These are phyloP conservation scores for Spodoptera exigua DNA, from an alignment of 2,888 invertebrate species.

Conservation along the genomic window DNA sequence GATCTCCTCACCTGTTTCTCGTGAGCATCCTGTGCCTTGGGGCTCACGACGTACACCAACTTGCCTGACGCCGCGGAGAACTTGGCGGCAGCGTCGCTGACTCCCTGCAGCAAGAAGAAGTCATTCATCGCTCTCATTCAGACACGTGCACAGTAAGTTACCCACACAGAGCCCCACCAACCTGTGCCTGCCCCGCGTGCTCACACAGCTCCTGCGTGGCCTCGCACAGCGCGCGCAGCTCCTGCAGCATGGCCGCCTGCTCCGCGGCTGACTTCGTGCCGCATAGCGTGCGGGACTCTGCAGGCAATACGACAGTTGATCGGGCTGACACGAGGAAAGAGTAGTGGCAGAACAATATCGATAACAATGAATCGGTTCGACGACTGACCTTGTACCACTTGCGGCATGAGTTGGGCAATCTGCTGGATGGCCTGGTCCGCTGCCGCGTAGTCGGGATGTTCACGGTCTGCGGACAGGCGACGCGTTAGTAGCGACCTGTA, in stretches of 20 bases:
- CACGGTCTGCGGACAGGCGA: constrained; percentile 52
- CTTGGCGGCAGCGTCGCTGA: constrained; percentile 62
- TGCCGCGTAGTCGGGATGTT: constrained; percentile 61
- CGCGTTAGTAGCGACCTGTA: background rate
- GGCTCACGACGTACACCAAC: constrained; percentile 63
- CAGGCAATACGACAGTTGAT: background rate
- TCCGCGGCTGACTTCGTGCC: constrained; percentile 26
- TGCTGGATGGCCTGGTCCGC: constrained; percentile 61
- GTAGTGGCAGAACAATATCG: too few species aligned
- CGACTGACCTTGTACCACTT: constrained; percentile 54
- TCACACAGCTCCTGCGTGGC: constrained; percentile 38
- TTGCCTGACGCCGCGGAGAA: constrained; percentile 67
- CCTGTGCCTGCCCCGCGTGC: constrained; percentile 25
- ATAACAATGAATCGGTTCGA: too few species aligned
- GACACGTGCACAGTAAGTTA: background rate
- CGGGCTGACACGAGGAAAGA: too few species aligned
- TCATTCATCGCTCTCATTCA: background rate
- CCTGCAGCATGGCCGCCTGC: constrained; percentile 25
- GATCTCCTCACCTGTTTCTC: constrained; percentile 58
- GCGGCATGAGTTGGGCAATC: constrained; percentile 64
- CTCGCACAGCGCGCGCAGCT: constrained; percentile 37
- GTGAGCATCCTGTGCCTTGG: constrained; percentile 42
- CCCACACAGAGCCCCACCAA: background rate
- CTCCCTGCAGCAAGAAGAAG: constrained; percentile 51
- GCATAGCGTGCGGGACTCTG: constrained; percentile 34